Base-by-base conservation (phyloP, 2,888 invertebrate genomes). In the Imbricaverruca yamaguchii region DNA sequence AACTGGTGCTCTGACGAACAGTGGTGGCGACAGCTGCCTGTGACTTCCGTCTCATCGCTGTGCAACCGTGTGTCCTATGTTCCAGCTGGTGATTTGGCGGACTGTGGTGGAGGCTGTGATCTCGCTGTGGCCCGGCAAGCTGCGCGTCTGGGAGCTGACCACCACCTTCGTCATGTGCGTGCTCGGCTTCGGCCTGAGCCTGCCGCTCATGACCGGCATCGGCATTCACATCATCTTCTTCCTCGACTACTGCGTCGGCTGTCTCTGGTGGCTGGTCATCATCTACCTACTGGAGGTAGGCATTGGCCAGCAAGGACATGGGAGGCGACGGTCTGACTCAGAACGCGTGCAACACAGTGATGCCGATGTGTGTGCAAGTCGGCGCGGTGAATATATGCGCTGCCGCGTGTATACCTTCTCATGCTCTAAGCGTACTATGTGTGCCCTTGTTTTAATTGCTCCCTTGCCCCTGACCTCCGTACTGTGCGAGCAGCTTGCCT, bases 81-180 rank as follows among this genome's bases (percentile, higher is more conserved):
- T 84, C 61, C 85, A 90, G 90, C 89, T 95, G 84, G 95, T 94
- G 0, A 92, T 96, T 86, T 96, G 96, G 96, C 94, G 95, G 86
- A 94, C 94, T 85, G 93, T 96, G 81, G 93, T 95, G 83, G 92
- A 94, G 39, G 94, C 94, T 6, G 90, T 96, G 80, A 91, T 95
- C 91, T 90, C 94, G 69, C 90, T 95, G 86, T 91, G 93, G 87
- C 88, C 92, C n/a, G 89, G 91, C 86, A 89, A 91, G 83, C 87
- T 95, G 84, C 91, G 91, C 84, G 89, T 92, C 0, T 94, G 93
- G 93, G 93, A 94, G 87, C 93, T 93, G 0, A 93, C 93, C 11
- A 93, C 94, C 83, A 93, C 94, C 0, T 93, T 94, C 87, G 91
- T 93, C 85, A 92, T 94, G 85, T 96, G 95, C 85, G 92, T 93